Evolutionary conservation across 1,140 invertebrate species (phyloP).

Genomic region (Pseudoatta argentina): DNA sequence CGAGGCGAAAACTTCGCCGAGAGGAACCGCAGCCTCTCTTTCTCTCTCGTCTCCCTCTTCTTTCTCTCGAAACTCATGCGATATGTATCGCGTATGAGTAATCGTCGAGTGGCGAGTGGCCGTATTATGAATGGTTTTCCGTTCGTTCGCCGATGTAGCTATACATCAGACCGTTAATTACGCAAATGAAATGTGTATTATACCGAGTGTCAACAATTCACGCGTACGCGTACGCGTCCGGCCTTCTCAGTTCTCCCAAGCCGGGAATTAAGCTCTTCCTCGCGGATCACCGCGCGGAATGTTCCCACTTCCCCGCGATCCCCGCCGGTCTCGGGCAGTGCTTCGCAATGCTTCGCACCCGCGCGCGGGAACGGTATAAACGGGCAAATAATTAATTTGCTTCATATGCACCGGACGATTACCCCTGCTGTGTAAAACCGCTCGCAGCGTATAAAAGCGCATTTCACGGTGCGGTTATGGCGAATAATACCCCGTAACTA

Average conservation of each 20-base stretch:
- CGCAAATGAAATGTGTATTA: slow-evolving; percentile 80
- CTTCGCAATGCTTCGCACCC: slow-evolving; percentile 55
- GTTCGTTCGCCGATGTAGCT: slow-evolving; percentile 78
- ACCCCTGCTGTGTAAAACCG: slow-evolving; percentile 58
- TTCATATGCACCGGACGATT: slow-evolving; percentile 50
- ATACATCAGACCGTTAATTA: slow-evolving; percentile 81
- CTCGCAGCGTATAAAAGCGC: slow-evolving; percentile 62
- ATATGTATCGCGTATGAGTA: slow-evolving; percentile 80
- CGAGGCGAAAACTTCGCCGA: not conserved
- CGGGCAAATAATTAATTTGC: slow-evolving; percentile 63
- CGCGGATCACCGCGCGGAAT: slow-evolving; percentile 22
- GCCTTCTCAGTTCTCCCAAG: slow-evolving; percentile 19
- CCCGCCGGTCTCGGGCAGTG: slow-evolving; percentile 23
- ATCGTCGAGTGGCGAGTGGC: slow-evolving; percentile 79
- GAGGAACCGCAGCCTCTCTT: slow-evolving; percentile 7
- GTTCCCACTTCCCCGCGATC: not conserved
- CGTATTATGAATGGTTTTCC: slow-evolving; percentile 81
- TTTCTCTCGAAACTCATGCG: slow-evolving; percentile 68
- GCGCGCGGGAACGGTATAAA: slow-evolving; percentile 29
- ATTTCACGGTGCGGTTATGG: slow-evolving; percentile 63
- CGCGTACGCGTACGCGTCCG: slow-evolving; percentile 28
- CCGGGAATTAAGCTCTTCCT: slow-evolving; percentile 56
- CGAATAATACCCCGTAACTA: slow-evolving; percentile 56
- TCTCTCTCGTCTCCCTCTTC: not conserved
- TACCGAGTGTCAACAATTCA: slow-evolving; percentile 80